Conservation (phyloP, 2,113 vertebrate genomes). For the Cettia cetti region DNA sequence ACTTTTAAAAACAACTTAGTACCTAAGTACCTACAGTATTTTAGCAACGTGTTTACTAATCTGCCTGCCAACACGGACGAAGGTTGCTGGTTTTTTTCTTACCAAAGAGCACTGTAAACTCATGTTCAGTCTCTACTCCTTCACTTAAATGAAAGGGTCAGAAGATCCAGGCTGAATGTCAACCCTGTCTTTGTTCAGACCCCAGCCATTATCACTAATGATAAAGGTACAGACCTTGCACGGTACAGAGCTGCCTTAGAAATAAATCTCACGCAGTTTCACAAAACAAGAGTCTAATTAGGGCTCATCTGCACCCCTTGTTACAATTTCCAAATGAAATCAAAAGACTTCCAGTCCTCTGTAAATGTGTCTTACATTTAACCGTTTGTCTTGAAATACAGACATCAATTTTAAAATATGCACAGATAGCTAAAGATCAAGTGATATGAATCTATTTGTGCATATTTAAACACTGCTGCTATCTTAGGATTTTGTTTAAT, state of each 20-base stretch:
- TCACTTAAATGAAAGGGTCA: slow-evolving; percentile 41
- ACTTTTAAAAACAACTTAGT: slow-evolving; percentile 10
- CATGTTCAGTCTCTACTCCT: slow-evolving; percentile 1
- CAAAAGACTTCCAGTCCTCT: slow-evolving; percentile 19
- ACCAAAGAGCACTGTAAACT: slow-evolving; percentile 35
- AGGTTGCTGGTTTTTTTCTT: not conserved
- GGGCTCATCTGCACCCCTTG: slow-evolving; percentile 7
- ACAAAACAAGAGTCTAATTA: slow-evolving; percentile 36
- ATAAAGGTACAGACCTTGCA: not conserved
- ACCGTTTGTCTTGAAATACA: slow-evolving; percentile 53
- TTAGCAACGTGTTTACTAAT: not conserved
- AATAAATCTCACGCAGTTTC: not conserved
- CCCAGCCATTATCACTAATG: slow-evolving; percentile 20
- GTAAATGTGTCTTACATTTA: slow-evolving; percentile 6
- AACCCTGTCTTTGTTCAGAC: slow-evolving; percentile 53
- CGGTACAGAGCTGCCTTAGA: not conserved
- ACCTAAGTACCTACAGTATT: slow-evolving; percentile 1
- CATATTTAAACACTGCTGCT: slow-evolving; percentile 40
- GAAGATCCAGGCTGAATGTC: slow-evolving; percentile 44
- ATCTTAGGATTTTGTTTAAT: slow-evolving; percentile 42
- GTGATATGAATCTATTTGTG: slow-evolving; percentile 34
- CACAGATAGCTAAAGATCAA: slow-evolving; percentile 48
- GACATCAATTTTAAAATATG: slow-evolving; percentile 48
- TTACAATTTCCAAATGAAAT: slow-evolving; percentile 34
- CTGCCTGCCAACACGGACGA: slow-evolving; percentile 4